Conservation (phyloP, 2,797 vertebrate species). For the Rhinella marina region DNA sequence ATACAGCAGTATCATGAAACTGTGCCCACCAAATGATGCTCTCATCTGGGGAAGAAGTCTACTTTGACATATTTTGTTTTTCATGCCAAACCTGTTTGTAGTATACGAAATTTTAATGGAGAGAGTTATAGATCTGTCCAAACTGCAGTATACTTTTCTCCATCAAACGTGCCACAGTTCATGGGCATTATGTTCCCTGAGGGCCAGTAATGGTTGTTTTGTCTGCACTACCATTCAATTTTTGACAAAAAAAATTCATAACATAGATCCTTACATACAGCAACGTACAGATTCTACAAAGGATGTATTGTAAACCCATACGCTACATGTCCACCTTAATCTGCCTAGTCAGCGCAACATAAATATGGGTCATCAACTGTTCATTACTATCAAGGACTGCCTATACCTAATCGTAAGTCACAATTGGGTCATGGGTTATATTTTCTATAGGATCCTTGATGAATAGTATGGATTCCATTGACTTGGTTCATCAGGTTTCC, state of each 20-base stretch:
- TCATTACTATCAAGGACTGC: not conserved
- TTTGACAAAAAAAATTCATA: not conserved
- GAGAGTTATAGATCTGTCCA: not conserved
- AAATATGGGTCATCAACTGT: not conserved
- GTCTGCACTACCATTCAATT: no score
- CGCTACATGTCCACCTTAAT: not conserved
- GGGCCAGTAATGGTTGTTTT: not conserved
- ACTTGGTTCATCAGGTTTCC: no score
- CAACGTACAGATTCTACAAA: not conserved
- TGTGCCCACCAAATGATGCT: not conserved
- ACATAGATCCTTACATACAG: not conserved
- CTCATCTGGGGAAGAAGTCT: not conserved
- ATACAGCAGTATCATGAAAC: constrained; percentile 6
- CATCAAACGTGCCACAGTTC: not conserved
- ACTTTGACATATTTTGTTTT: not conserved
- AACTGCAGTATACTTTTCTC: not conserved
- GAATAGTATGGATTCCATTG: no score
- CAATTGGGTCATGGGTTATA: no score
- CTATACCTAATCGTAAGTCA: not conserved
- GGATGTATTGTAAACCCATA: not conserved
- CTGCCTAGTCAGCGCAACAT: not conserved
- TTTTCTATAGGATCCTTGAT: no score
- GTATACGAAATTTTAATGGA: not conserved
- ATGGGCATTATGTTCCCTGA: not conserved
- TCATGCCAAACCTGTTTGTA: constrained; percentile 6